Evolutionary conservation across 2,797 vertebrate genomes (phyloP), one percentile per base, ranked within the genome.

Genomic region (Liparis tanakae): DNA sequence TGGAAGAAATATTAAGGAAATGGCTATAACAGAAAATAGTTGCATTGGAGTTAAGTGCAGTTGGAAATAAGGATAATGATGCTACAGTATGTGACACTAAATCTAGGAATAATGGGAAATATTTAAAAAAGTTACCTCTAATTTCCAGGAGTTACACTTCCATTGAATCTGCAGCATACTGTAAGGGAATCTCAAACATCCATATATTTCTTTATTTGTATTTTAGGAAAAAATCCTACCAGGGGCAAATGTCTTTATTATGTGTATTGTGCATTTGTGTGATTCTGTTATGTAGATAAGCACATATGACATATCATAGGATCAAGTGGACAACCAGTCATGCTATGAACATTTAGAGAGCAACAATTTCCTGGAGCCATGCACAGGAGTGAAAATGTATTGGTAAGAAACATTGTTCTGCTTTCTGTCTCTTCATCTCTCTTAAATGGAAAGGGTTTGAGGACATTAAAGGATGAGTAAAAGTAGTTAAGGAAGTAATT

Each of bases 51-150:
- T 78, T 55, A 76, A 86, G 67, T 81, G 59, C 73, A 69, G 60
- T 39, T 85, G 83, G 79, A 88, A 87, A 85, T 81, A 73, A 60
- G 60, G 76, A 86, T 88, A 89, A 90, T 88, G 90, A 89, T 88
- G 85, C 25, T 30, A 30, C 25, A 30, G 88, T 67, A 41, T 77
- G 89, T 86, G 76, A 78, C 73, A 46, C 74, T 67, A 76, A 81
- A 89, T 85, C 36, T 60, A 65, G 67, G 67, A 85, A 80, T 88
- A 71, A 86, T 87, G 73, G 81, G 79, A 90, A 84, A 74, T 79
- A 81, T 30, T 30, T 30, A 30, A 30, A 30, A 88, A 87, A 67
- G n/a, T 66, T 74, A 59, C 61, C 61, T 85, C 63, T 56, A 60
- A 78, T 83, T 84, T 89, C 74, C 80, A 86, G 46, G 25, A 66